These are phyloP conservation scores for Gymnocheta viridis DNA, from an alignment of 2,888 invertebrate species.

Conservation along the genomic window DNA sequence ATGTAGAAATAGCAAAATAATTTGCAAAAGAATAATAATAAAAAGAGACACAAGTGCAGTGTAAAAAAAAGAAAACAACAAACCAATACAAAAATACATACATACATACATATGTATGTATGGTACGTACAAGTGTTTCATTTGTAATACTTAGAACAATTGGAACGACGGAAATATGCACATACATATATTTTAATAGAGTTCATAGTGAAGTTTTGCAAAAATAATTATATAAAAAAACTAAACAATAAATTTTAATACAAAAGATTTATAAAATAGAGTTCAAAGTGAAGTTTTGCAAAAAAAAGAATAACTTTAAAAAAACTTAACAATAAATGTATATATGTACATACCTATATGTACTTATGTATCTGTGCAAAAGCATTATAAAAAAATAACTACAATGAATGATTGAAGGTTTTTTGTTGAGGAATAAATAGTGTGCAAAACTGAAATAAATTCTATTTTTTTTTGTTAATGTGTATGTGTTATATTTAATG, in stretches of 20 bases:
- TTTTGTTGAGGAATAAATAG: neutral
- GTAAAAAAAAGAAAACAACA: constrained; percentile 42
- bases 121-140: constrained; percentile 12
- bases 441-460: constrained; percentile 18
- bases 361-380: neutral
- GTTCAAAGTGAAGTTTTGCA: neutral
- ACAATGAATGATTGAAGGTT: constrained; percentile 34
- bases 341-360: neutral
- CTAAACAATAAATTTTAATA: neutral
- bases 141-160: constrained; percentile 14
- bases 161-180: constrained; percentile 33
- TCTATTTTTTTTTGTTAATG: neutral
- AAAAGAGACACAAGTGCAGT: constrained; percentile 57
- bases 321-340: neutral
- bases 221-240: constrained; percentile 13
- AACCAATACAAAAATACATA: constrained; percentile 23
- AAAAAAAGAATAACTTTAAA: neutral
- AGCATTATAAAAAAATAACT: neutral
- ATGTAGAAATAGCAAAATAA: neutral
- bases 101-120: no score
- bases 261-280: neutral
- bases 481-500: neutral
- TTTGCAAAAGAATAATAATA: constrained; percentile 11
- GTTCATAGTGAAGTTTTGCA: constrained; percentile 37
- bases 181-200: neutral